Evolutionary conservation across 2,888 invertebrate species (phyloP), one percentile per base, ranked within the genome.

Genomic region (Drosophila mimica): DNA sequence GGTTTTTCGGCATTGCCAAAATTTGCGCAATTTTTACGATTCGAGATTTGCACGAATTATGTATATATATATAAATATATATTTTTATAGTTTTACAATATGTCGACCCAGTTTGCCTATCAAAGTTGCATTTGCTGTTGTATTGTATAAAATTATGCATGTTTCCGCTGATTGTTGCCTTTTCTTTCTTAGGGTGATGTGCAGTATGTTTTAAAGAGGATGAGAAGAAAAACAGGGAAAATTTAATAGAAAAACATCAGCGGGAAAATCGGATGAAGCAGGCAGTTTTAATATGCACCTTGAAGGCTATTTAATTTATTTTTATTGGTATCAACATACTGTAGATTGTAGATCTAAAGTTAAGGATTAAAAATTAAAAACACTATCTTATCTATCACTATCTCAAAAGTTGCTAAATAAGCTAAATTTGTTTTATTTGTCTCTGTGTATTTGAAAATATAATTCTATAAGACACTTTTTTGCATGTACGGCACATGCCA

Each of bases 81-180:
- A 15, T 59, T 62, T 83, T 89, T 88, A 88, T 88, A 88, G 89
- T 88, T 88, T 86, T 78, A 86, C 88, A 88, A 88, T 81, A 89
- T 88, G 88, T 86, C 77, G 88, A 75, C 86, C 65, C 72, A 59
- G 72, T 63, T 68, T 60, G 57, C 48, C 62, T 53, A 88, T 88
- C 77, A 86, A 86, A 81, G 76, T 76, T 76, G 71, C 77, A 85
- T 83, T 89, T 81, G 59, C 70, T 67, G 52, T 57, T 62, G 54
- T 71, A 67, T 61, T 38, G 53, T 51, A 76, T 81, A 68, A 57
- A 66, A 76, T 81, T 67, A 65, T 56, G 49, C 38, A 33, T 38
- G 30, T 36, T 62, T 75, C 9, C 61, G 72, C 61, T 43, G 43
- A 40, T 67, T 72, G 36, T 61, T 62, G 48, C 30, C 28, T 6